A percentile compares a stretch with the other conserved stretches of the same genome.
Conservation (phyloP, 2,113 vertebrate species). For the Neolamprologus toae region DNA sequence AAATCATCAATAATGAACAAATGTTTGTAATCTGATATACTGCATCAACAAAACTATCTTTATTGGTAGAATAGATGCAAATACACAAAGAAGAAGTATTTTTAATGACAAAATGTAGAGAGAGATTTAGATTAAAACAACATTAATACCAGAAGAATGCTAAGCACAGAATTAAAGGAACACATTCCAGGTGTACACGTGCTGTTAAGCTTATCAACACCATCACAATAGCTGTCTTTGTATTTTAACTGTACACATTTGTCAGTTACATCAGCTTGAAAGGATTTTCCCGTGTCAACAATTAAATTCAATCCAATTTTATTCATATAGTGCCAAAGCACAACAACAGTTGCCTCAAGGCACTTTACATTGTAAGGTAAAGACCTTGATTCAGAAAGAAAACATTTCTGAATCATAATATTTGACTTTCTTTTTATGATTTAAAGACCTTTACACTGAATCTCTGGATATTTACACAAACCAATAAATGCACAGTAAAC, state of each 20-base stretch:
- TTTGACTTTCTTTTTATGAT: neutral
- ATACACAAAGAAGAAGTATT: neutral
- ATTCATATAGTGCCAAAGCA: neutral
- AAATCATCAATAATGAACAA: neutral
- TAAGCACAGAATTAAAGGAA: neutral
- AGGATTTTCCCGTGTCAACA: neutral
- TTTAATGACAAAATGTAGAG: neutral
- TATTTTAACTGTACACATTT: neutral
- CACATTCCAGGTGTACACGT: neutral
- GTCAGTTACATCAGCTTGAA: neutral
- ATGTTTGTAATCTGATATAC: neutral
- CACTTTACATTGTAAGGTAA: neutral
- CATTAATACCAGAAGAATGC: neutral
- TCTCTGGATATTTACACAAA: neutral
- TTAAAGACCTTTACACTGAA: neutral
- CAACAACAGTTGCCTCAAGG: neutral
- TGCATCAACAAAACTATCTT: neutral
- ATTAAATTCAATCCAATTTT: neutral
- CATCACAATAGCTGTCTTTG: neutral
- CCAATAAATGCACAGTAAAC: neutral
- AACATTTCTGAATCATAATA: neutral
- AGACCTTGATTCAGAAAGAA: neutral
- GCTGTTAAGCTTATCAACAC: neutral
- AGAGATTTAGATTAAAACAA: neutral
- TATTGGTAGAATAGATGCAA: neutral